Base-by-base conservation (phyloP, 2,797 vertebrate species). In the Rallus crepitans region DNA sequence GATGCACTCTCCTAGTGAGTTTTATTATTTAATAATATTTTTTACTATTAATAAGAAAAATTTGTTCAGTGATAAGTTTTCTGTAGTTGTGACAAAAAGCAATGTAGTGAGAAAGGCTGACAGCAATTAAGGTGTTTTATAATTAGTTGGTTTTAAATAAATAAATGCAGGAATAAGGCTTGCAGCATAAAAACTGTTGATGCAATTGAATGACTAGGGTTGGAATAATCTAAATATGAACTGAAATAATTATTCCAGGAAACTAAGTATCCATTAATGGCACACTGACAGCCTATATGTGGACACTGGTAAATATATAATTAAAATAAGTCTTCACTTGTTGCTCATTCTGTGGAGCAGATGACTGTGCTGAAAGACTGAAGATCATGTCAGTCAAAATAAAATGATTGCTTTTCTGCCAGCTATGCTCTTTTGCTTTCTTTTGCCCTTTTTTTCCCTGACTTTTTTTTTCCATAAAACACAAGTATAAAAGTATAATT, bases 1-100 rank as follows among this genome's bases (percentile, higher is more conserved):
- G 35, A n/a, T 28, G 1, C 9, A 9, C 1, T 55, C 87, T 63
- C 12, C 7, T 0, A 0, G 6, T 56, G 21, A n/a, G 9, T 59
- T 89, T 37, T 7, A 33, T 47, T 75, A 42, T 75, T 81, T 52
- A 52, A 27, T 52, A 52, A 52, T 28, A 52, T 27, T 50, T 8
- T 33, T 47, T 78, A 48, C 66, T 81, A 39, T 40, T 71, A 66
- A 56, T 25, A 55, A 25, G 4, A 75, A 89, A 64, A 20, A 48
- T 61, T 72, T 71, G 45, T 55, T 72, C 24, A 59, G 27, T 69
- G 30, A 65, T 61, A 11, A 42, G 28, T 72, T 89, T 76, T 79
- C 50, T 65, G 20, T 24, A 71, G n/a, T 45, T 71, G 17, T 69
- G 47, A 50, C 17, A 69, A 28, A 87, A 87, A 65, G 15, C 0